Evolutionary conservation across 1,140 invertebrate species (phyloP).

Genomic region (Dysdera silvatica): DNA sequence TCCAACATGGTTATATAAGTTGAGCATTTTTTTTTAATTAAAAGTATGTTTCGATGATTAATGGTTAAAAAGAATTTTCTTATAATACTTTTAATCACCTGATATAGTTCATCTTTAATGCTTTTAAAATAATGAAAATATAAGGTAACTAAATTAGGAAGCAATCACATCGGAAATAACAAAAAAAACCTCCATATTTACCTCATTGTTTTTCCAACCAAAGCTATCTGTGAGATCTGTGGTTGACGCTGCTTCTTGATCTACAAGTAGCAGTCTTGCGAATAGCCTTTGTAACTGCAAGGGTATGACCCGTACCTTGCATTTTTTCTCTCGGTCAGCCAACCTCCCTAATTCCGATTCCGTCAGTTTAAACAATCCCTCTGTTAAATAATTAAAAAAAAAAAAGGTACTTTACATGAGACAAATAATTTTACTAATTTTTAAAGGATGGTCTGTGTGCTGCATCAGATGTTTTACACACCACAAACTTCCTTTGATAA

Average conservation of each 20-base stretch:
- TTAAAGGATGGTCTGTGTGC: too few species aligned
- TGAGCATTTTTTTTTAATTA: too few species aligned
- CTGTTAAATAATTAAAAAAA: constrained; percentile 3
- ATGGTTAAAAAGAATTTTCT: too few species aligned
- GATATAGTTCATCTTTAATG: too few species aligned
- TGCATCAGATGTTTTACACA: too few species aligned
- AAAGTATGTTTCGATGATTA: too few species aligned
- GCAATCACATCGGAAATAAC: background rate
- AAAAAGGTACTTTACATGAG: background rate
- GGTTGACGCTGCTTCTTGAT: constrained; percentile 24
- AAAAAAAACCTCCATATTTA: background rate
- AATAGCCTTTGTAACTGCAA: constrained; percentile 27
- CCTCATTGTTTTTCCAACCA: constrained; percentile 28
- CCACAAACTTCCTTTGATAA: too few species aligned
- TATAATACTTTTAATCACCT: too few species aligned
- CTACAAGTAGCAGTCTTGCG: constrained; percentile 18
- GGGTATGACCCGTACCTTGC: constrained; percentile 25
- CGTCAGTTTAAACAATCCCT: constrained; percentile 16
- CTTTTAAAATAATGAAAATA: too few species aligned
- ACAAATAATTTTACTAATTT: too few species aligned
- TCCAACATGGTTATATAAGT: too few species aligned
- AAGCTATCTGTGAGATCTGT: constrained; percentile 29
- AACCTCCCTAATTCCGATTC: constrained; percentile 24
- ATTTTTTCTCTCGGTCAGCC: constrained; percentile 12
- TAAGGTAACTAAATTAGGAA: too few species aligned